A percentile compares a stretch with the other conserved stretches of the same genome.
These are phyloP conservation scores for Drosophila mercatorum DNA, from an alignment of 2,888 invertebrate genomes.

Conservation along the genomic window DNA sequence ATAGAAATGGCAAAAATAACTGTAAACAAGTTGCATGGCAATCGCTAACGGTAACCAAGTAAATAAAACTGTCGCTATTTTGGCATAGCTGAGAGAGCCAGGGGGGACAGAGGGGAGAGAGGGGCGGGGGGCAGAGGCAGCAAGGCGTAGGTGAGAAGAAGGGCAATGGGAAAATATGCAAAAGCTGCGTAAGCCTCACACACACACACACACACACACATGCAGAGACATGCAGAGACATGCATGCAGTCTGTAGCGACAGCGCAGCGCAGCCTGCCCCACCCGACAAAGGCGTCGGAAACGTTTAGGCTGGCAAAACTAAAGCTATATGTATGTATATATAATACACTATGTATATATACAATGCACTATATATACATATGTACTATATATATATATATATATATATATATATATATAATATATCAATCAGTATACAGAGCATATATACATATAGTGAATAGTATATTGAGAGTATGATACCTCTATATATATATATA, in stretches of 20 bases:
- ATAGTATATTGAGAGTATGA: too few relatives aligned
- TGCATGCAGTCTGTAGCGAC: background rate
- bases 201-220: background rate
- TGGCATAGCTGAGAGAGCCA: constrained; percentile 35
- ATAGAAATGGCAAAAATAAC: constrained; percentile 53
- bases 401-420: too few relatives aligned
- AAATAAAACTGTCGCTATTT: constrained; percentile 79
- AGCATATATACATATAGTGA: too few relatives aligned
- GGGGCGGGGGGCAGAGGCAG: background rate
- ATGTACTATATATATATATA: too few relatives aligned
- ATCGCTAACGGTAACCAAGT: constrained; percentile 66
- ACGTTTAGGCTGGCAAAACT: too few relatives aligned
- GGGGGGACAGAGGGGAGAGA: background rate
- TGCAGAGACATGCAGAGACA: constrained; percentile 1
- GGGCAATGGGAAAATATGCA: constrained; percentile 28
- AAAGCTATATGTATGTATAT: too few relatives aligned
- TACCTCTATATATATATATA: too few relatives aligned
- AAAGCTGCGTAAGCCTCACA: constrained; percentile 8
- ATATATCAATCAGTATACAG: too few relatives aligned
- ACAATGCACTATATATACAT: too few relatives aligned
- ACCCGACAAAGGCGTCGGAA: constrained; percentile 41
- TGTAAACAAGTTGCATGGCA: constrained; percentile 65
- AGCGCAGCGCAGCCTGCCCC: constrained; percentile 1
- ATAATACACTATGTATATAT: too few relatives aligned
- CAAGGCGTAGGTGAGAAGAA: constrained; percentile 1